phyloP scores from a whole-genome alignment of 2,113 vertebrate genomes.

The Engystomops pustulosus region DNA sequence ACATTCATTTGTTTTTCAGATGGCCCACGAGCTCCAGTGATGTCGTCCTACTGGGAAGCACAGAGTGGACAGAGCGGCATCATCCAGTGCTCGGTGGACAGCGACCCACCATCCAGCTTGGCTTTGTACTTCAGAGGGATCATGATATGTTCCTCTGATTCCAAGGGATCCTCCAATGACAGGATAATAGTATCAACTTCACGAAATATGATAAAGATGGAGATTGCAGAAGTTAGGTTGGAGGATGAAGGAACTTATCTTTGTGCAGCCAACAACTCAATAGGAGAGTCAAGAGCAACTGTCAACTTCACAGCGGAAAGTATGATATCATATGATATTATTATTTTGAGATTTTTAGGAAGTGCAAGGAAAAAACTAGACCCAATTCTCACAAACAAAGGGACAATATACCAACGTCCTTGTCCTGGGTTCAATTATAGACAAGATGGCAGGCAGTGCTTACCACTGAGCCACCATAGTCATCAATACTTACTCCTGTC shows the following conservation, averaged over 20 bases:
- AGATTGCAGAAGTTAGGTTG: conserved; percentile 34
- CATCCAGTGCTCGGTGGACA: conserved; percentile 71
- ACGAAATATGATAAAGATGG: conserved; percentile 38
- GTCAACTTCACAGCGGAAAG: conserved; percentile 50
- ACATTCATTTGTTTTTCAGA: conserved; percentile 62
- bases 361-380: no score
- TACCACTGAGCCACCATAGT: no score
- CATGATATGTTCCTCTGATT: conserved; percentile 63
- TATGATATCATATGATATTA: not conserved
- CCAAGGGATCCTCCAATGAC: fast-evolving
- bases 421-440: no score
- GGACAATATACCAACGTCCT: no score
- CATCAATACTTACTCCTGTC: no score
- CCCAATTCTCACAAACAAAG: no score
- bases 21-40: conserved; percentile 52
- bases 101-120: conserved; percentile 68
- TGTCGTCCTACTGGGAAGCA: conserved; percentile 67
- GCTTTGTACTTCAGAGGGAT: conserved; percentile 51
- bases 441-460: no score
- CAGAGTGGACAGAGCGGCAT: conserved; percentile 55
- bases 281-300: conserved; percentile 24
- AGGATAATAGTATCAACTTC: not conserved
- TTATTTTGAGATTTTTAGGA: no score
- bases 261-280: conserved; percentile 1
- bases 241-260: conserved; percentile 48